A percentile compares a stretch with the other conserved stretches of the same genome.
Conservation (phyloP, 2,113 vertebrate species). For the Tychaedon coryphoeus region DNA sequence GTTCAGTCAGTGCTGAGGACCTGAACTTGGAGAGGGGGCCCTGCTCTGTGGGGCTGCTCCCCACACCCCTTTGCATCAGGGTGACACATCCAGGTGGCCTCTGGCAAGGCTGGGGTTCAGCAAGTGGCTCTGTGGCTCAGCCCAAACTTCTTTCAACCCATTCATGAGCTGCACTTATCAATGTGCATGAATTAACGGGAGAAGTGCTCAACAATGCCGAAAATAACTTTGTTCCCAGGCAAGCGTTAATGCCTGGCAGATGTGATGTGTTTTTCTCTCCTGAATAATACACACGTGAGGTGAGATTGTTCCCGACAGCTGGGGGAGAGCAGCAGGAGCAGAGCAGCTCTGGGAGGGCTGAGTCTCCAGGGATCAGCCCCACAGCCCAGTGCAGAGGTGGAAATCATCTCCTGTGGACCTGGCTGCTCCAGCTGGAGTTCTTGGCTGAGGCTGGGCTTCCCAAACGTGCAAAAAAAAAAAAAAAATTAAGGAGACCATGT, state of each 20-base stretch:
- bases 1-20: fast-evolving
- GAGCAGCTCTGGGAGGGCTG: not conserved
- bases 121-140: not conserved
- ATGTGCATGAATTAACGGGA: not conserved
- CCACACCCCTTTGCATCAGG: fast-evolving
- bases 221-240: constrained; percentile 30
- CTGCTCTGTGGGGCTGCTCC: fast-evolving
- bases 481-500: too few relatives aligned
- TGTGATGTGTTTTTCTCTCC: constrained; percentile 6
- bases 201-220: not conserved
- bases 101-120: not conserved
- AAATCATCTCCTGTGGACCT: not conserved
- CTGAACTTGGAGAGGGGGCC: not conserved
- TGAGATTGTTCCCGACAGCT: not conserved
- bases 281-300: not conserved
- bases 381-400: not conserved
- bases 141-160: not conserved
- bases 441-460: not conserved
- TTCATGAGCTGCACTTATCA: not conserved
- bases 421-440: not conserved
- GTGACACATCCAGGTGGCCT: not conserved
- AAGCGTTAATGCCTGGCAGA: not conserved
- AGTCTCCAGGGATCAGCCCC: fast-evolving
- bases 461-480: not conserved
- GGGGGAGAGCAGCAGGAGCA: not conserved